Evolutionary conservation across 2,797 vertebrate species (phyloP).

Genomic region (Menidia menidia): DNA sequence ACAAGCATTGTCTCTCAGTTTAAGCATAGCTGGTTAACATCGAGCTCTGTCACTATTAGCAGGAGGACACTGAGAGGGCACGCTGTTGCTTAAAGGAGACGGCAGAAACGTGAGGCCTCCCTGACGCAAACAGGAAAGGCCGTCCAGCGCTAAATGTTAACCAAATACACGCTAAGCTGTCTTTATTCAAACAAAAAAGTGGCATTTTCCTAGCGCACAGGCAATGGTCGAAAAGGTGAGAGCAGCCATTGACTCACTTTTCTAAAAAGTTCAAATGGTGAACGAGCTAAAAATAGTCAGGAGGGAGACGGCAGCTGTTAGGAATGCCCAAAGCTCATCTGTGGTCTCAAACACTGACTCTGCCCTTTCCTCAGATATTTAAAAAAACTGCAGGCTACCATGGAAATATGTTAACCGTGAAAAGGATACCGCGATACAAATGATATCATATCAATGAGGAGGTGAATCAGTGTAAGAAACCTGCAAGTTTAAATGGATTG

Average conservation of each 20-base stretch:
- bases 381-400: conserved; percentile 15
- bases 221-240: conserved; percentile 38
- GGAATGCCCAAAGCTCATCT: conserved; percentile 60
- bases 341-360: conserved; percentile 39
- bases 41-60: conserved; percentile 65
- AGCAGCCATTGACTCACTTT: conserved; percentile 61
- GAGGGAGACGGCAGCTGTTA: conserved; percentile 64
- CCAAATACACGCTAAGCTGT: conserved; percentile 14
- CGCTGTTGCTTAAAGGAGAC: conserved; percentile 32
- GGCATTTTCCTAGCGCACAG: conserved; percentile 4
- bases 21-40: conserved; percentile 57
- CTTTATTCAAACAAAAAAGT: conserved; percentile 31
- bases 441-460: conserved; percentile 24
- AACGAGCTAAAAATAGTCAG: conserved; percentile 67
- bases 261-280: conserved; percentile 62
- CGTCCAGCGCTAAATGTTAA: conserved; percentile 41
- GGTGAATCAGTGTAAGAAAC: conserved; percentile 1
- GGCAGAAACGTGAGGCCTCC: conserved; percentile 44
- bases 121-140: conserved; percentile 44
- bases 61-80: conserved; percentile 61
- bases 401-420: conserved; percentile 27
- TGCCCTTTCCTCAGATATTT: conserved; percentile 25
- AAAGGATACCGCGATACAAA: conserved; percentile 21
- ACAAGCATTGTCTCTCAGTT: conserved; percentile 37
- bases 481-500: conserved; percentile 22